Evolutionary conservation across 2,113 vertebrate genomes (phyloP).

Genomic region (Psilopsiagon aurifrons): DNA sequence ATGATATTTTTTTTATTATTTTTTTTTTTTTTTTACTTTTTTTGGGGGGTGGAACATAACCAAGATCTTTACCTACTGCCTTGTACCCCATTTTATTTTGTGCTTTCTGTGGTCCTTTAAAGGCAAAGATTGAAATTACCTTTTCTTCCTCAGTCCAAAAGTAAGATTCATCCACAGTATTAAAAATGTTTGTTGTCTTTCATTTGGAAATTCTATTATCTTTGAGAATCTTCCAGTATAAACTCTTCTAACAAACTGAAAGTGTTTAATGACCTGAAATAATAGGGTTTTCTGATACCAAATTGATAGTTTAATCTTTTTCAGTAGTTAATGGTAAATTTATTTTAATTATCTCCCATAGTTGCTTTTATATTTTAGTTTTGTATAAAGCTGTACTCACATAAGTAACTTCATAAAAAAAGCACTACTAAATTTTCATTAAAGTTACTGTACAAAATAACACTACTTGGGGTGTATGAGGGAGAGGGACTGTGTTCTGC

Average conservation of each 20-base stretch:
- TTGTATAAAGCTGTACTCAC: not conserved
- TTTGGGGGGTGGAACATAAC: not conserved
- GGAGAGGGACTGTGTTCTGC: not conserved
- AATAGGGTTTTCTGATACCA: not conserved
- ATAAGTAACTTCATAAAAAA: not conserved
- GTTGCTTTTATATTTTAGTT: not conserved
- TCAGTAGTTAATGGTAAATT: not conserved
- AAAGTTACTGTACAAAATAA: not conserved
- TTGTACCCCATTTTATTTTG: not conserved
- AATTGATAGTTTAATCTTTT: not conserved
- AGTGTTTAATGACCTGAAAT: not conserved
- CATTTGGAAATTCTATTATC: not conserved
- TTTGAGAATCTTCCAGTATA: not conserved
- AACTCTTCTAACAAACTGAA: not conserved
- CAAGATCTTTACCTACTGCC: not conserved
- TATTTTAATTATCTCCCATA: not conserved
- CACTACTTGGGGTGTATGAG: not conserved
- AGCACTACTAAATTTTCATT: not conserved
- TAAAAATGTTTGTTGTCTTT: not conserved
- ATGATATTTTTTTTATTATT: not conserved
- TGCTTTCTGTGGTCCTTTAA: not conserved
- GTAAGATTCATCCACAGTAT: not conserved
- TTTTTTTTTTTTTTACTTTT: not conserved
- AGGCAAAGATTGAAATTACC: not conserved
- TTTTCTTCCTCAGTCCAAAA: not conserved